Percentiles rank a stretch among this genome's conserved stretches.
These are phyloP conservation scores for Phrixothrix hirtus DNA, from an alignment of 2,888 invertebrate genomes.

Conservation along the genomic window DNA sequence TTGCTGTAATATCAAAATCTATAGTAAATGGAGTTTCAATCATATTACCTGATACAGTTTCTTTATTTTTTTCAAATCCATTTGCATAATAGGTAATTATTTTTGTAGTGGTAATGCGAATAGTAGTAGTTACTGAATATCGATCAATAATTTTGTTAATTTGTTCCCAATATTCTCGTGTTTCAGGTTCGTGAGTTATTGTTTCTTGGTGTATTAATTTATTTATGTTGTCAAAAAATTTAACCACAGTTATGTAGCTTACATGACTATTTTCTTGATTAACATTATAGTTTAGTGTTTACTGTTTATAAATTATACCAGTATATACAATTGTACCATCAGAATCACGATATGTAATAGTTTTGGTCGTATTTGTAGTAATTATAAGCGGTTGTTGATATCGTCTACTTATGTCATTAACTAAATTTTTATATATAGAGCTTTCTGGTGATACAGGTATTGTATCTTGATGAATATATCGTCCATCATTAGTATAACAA, in stretches of 20 bases:
- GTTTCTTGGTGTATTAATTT: neutral
- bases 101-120: constrained; percentile 1
- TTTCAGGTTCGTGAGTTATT: constrained; percentile 1
- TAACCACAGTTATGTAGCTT: constrained; percentile 1
- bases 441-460: constrained; percentile 6
- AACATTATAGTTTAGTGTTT: neutral
- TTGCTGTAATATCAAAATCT: neutral
- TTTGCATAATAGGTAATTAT: constrained; percentile 2
- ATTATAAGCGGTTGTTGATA: constrained; percentile 3
- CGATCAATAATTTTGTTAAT: neutral
- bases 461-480: neutral
- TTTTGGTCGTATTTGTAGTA: constrained; percentile 4
- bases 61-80: neutral
- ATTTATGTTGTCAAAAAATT: neutral
- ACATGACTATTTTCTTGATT: neutral
- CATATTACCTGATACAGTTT: neutral
- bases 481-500: neutral
- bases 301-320: neutral
- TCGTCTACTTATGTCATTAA: constrained; percentile 4
- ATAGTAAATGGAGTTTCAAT: neutral
- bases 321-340: constrained; percentile 4
- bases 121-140: neutral
- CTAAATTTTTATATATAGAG: neutral
- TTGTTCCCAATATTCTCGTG: constrained; percentile 6
- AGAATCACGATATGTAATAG: neutral